Evolutionary conservation across 2,888 invertebrate genomes (phyloP).

Genomic region (Drosophila koepferae): DNA sequence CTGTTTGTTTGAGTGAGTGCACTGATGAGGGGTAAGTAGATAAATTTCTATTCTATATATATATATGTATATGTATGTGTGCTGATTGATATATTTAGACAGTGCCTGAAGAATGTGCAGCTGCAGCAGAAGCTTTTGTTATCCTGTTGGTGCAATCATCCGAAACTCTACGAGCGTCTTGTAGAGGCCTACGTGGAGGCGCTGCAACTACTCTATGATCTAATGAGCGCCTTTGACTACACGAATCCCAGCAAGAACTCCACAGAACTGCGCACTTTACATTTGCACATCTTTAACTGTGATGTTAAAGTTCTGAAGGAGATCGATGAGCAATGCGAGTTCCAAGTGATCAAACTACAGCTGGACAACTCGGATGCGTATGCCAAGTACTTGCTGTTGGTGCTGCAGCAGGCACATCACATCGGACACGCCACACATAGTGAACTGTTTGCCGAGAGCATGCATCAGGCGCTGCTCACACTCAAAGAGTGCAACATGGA

Average conservation of each 20-base stretch:
- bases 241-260: slow-evolving; percentile 15
- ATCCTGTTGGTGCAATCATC: slow-evolving; percentile 80
- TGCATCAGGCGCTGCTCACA: slow-evolving; percentile 63
- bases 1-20: slow-evolving; percentile 59
- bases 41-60: too few relatives aligned
- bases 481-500: slow-evolving; percentile 73
- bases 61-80: too few relatives aligned
- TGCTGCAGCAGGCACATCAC: slow-evolving; percentile 69
- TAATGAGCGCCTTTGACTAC: slow-evolving; percentile 47
- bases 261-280: slow-evolving; percentile 4
- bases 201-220: slow-evolving; percentile 61
- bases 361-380: slow-evolving; percentile 59
- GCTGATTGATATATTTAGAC: slow-evolving; percentile 48
- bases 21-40: slow-evolving; percentile 53
- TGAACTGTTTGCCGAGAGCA: slow-evolving; percentile 60
- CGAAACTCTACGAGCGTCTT: slow-evolving; percentile 73
- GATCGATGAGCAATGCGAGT: slow-evolving; percentile 66
- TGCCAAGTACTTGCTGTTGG: slow-evolving; percentile 64
- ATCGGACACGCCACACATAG: slow-evolving; percentile 73
- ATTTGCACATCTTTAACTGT: slow-evolving; percentile 59
- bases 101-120: slow-evolving; percentile 71
- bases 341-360: slow-evolving; percentile 59
- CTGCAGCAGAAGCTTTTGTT: slow-evolving; percentile 81
- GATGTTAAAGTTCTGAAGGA: slow-evolving; percentile 62
- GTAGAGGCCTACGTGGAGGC: slow-evolving; percentile 70